phyloP scores from a whole-genome alignment of 2,888 invertebrate genomes.

The Cephonodes hylas region DNA sequence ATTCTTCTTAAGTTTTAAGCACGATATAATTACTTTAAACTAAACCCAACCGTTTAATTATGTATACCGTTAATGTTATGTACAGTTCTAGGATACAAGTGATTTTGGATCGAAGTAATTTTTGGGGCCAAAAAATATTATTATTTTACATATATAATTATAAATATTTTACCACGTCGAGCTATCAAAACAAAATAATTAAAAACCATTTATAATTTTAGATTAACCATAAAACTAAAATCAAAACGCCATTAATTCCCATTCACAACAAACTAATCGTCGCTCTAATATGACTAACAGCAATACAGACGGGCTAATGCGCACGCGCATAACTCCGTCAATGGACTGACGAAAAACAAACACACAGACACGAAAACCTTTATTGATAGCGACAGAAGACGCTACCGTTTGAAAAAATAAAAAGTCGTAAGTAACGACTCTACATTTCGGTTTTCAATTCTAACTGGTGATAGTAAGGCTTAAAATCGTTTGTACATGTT shows the following conservation, averaged over 20 bases:
- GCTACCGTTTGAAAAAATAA: conserved; percentile 31
- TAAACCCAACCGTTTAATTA: too few relatives aligned
- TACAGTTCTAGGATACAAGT: too few relatives aligned
- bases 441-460: not conserved
- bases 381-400: conserved; percentile 55
- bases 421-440: not conserved
- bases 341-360: conserved; percentile 36
- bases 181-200: not conserved
- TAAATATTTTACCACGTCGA: too few relatives aligned
- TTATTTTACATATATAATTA: too few relatives aligned
- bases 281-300: conserved; percentile 24
- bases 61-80: too few relatives aligned
- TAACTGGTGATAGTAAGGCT: not conserved
- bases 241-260: not conserved
- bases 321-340: conserved; percentile 26
- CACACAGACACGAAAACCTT: conserved; percentile 36
- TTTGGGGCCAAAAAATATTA: too few relatives aligned
- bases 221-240: not conserved
- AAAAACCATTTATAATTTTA: not conserved
- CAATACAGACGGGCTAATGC: conserved; percentile 29
- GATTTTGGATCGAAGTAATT: too few relatives aligned
- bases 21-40: too few relatives aligned
- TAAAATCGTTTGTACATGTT: not conserved
- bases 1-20: too few relatives aligned
- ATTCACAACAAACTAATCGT: not conserved